Percentiles rank a stretch among this genome's conserved stretches.
These are phyloP conservation scores for Luperina testacea DNA, from an alignment of 2,888 invertebrate genomes.

Conservation along the genomic window DNA sequence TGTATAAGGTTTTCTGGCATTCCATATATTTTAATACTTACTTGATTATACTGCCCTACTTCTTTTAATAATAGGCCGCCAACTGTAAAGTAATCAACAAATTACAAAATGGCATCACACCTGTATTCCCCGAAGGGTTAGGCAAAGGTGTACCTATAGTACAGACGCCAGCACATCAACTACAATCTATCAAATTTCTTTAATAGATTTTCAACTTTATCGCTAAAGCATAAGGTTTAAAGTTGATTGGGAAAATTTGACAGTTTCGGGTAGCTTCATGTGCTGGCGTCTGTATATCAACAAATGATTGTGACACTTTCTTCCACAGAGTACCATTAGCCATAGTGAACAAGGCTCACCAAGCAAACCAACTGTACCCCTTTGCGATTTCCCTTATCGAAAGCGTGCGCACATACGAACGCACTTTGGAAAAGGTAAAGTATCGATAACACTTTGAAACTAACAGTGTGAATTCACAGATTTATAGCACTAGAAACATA, in stretches of 20 bases:
- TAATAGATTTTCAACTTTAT: too few species aligned
- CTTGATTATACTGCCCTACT: background rate
- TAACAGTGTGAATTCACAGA: slow-evolving; percentile 68
- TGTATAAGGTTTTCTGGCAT: background rate
- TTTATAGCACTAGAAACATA: slow-evolving; percentile 73
- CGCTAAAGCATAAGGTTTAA: too few species aligned
- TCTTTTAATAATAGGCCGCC: background rate
- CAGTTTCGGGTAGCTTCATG: too few species aligned
- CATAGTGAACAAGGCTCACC: slow-evolving; percentile 99
- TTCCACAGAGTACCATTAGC: slow-evolving; percentile 96
- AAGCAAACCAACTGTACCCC: slow-evolving; percentile 99
- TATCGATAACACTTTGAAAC: slow-evolving; percentile 29
- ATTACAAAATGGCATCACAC: background rate
- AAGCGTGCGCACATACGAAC: slow-evolving; percentile 98
- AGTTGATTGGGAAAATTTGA: too few species aligned
- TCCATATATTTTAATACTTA: background rate
- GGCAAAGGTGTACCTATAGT: background rate
- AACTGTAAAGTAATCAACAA: background rate
- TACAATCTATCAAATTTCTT: too few species aligned
- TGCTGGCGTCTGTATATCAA: background rate
- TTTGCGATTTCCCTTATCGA: slow-evolving; percentile 99
- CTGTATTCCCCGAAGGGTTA: background rate
- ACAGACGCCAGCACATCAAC: too few species aligned
- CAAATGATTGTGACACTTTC: background rate
- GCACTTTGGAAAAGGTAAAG: slow-evolving; percentile 98